These are phyloP conservation scores for Macrosoma leucophasiata DNA, from an alignment of 2,888 invertebrate species.

Conservation along the genomic window DNA sequence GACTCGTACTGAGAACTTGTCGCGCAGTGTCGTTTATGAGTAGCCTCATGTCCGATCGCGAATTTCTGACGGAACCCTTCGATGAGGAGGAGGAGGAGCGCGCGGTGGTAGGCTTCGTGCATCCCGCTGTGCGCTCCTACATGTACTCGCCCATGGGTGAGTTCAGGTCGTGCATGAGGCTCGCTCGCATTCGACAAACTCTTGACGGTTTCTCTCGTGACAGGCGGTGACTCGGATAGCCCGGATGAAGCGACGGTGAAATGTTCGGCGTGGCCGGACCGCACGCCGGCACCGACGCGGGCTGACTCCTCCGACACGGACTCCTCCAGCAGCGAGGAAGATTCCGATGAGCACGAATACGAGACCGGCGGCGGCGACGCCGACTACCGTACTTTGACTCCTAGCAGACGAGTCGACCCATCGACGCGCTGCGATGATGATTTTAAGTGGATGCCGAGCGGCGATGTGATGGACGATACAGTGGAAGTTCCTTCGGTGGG, in stretches of 20 bases:
- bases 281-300: constrained; percentile 51
- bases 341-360: constrained; percentile 61
- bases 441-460: constrained; percentile 79
- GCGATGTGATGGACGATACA: constrained; percentile 48
- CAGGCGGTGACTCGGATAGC: constrained; percentile 78
- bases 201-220: constrained; percentile 52
- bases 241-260: constrained; percentile 78
- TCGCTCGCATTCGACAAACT: constrained; percentile 33
- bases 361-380: constrained; percentile 76
- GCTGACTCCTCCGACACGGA: constrained; percentile 60
- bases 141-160: constrained; percentile 74
- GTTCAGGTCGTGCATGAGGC: constrained; percentile 51
- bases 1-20: constrained; percentile 65
- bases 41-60: constrained; percentile 73
- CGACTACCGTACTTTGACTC: constrained; percentile 74
- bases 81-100: constrained; percentile 68
- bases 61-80: constrained; percentile 66
- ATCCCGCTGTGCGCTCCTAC: constrained; percentile 72
- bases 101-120: constrained; percentile 56
- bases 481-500: constrained; percentile 43
- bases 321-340: constrained; percentile 53
- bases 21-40: constrained; percentile 67
- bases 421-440: constrained; percentile 80
- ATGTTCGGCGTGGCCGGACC: constrained; percentile 67
- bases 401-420: constrained; percentile 64